Base-by-base conservation (phyloP, 2,888 invertebrate species). In the Drosophila prostipennis region DNA sequence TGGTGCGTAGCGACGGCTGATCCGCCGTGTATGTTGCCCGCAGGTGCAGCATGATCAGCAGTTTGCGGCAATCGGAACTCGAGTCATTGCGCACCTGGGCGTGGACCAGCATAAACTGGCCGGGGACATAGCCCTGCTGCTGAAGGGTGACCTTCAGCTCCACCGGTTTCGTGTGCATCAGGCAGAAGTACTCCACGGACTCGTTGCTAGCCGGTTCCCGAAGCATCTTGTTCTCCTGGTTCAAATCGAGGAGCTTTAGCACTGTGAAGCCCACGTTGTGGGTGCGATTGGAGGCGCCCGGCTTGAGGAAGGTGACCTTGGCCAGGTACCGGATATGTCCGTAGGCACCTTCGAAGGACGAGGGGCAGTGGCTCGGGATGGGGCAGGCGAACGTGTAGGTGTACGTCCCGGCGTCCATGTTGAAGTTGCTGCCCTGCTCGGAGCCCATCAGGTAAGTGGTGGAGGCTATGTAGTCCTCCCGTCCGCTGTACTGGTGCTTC, bases 261-360 rank as follows among this genome's bases (percentile, higher is more conserved):
- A 98, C 95, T 23, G 96, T 96, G 87, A 98, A 97, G 1, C 95
- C 95, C 82, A 94, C 94, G 90, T 96, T 96, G 14, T 94, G 94
- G 65, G 96, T 95, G 76, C 96, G 95, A 91, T 97, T 96, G 89
- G 96, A 96, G 85, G 96, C 96, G 94, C 96, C 96, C 6, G 97
- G 95, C 19, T 96, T 93, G 87, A 97, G 96, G 16, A 97, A 92
- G 0, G 94, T 94, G 1, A 96, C 96, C 91, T 95, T 96, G n/a
- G 96, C 94, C 6, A 95, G 94, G 89, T 98, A 98, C 14, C 96
- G 93, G 37, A 98, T 94, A 85, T 95, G 94, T 0, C 97, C 96
- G 90, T 92, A 93, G 86, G 95, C 93, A 1, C 96, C 96, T 89
- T 95, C 96, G 90, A 96, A 97, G 0, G 96, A 96, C 2, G 96